phyloP scores from a whole-genome alignment of 2,888 invertebrate genomes.

The Rhynchonema sp. region DNA sequence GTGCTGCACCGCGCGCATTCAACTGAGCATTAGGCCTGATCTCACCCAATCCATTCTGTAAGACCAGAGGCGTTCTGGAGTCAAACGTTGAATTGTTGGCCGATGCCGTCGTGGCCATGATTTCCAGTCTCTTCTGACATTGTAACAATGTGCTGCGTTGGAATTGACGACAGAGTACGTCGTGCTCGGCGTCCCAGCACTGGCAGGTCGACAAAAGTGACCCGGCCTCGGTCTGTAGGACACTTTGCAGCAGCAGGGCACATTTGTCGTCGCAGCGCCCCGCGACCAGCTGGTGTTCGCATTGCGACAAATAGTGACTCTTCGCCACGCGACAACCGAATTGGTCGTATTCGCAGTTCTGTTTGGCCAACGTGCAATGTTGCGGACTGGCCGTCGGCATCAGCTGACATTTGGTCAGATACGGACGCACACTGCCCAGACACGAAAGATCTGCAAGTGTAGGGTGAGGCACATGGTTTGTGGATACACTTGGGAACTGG shows the following conservation, averaged over 20 bases:
- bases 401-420: conserved; percentile 21
- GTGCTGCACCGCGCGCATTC: too few species aligned
- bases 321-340: too few species aligned
- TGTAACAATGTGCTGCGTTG: too few species aligned
- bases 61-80: too few species aligned
- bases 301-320: background rate
- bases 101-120: too few species aligned
- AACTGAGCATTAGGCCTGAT: too few species aligned
- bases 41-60: too few species aligned
- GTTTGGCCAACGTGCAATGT: conserved; percentile 23
- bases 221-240: background rate
- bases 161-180: background rate
- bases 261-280: background rate
- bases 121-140: too few species aligned
- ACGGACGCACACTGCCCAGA: conserved; percentile 16
- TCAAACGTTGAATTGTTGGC: too few species aligned
- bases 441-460: conserved; percentile 2
- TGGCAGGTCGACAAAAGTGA: background rate
- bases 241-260: background rate
- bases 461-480: too few species aligned
- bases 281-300: background rate
- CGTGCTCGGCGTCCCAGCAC: background rate
- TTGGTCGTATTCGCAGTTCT: conserved; percentile 18
- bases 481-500: too few species aligned
- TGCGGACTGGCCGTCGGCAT: conserved; percentile 18